Evolutionary conservation across 2,888 invertebrate genomes (phyloP), one percentile per base, ranked within the genome.

Genomic region (Fragum fragum): DNA sequence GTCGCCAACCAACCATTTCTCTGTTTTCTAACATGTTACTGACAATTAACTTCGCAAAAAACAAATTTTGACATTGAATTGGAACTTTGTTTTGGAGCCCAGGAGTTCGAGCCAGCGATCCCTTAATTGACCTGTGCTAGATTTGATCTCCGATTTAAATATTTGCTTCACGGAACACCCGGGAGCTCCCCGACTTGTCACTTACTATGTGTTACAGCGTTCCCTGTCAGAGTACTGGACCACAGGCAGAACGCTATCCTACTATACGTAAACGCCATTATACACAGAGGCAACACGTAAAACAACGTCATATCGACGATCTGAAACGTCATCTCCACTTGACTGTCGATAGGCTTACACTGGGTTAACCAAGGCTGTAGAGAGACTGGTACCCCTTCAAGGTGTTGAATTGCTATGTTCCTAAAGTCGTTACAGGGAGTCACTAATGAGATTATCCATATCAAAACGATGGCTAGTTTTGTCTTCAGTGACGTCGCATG

Each of bases 401-500:
- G 68, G 26, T 76, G 82, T 21, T 42, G 55, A 0, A 85, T 57
- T 16, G 28, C 39, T 77, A 90, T 80, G 53, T 86, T 89, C 32
- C 88, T 83, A 53, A 92, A 83, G 42, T 93, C 92, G 1, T 91
- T 93, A 6, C 91, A 76, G 1, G 91, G 89, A 1, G 92, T 79
- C 0, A 87, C 87, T 23, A 98, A 93, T 5, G 97, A 97, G 3
- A 97, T 93, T 23, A 97, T 94, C 98, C 98, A 98, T 88, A 98
- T 98, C 86, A 97, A 95, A 69, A 96, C 95, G 86, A 98, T 97
- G 72, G 97, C 97, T 1, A 96, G 96, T 95, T 97, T 97, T 36
- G 98, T 98, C 63, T 97, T 95, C 57, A 96, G 96, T 0, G 97
- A 97, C 26, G 16, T 98, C 98, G 97, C 97, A 94, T 97, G 97